Conservation (phyloP, 2,888 invertebrate genomes). For the Aromia moschata region DNA sequence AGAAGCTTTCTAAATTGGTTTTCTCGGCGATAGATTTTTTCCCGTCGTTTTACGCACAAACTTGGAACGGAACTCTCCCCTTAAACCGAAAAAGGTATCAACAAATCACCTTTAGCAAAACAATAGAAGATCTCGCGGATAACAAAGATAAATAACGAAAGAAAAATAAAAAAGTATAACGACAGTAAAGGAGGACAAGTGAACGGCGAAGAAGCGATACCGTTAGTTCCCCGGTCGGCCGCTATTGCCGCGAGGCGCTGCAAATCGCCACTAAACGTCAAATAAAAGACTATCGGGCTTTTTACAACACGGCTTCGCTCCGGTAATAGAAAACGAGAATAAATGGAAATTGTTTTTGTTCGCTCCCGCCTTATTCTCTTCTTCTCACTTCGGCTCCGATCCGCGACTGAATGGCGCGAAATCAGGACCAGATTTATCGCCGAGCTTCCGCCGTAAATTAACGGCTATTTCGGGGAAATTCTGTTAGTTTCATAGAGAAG, state of each 20-base stretch:
- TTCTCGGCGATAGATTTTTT: not conserved
- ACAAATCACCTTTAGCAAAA: conserved; percentile 25
- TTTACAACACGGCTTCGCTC: conserved; percentile 50
- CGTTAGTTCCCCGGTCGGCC: conserved; percentile 50
- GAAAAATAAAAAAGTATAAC: conserved; percentile 25
- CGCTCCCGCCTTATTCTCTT: conserved; percentile 13
- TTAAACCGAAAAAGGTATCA: conserved; percentile 8
- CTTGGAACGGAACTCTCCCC: not conserved
- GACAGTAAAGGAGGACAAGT: conserved; percentile 16
- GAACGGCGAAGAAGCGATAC: conserved; percentile 40
- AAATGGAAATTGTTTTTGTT: conserved; percentile 50
- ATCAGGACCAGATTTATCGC: not conserved
- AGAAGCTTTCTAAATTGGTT: too few species aligned
- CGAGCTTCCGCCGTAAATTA: not conserved
- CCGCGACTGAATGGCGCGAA: conserved; percentile 6
- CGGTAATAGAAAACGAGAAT: conserved; percentile 58
- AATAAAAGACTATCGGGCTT: conserved; percentile 58
- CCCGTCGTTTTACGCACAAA: not conserved
- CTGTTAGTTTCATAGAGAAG: too few species aligned
- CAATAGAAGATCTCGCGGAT: conserved; percentile 21
- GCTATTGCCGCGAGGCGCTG: conserved; percentile 49
- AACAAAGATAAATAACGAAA: conserved; percentile 27
- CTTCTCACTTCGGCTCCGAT: not conserved
- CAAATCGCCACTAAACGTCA: conserved; percentile 59
- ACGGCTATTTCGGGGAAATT: too few species aligned